Evolutionary conservation across 2,113 vertebrate species (phyloP).

Genomic region (Hyperopisus bebe): DNA sequence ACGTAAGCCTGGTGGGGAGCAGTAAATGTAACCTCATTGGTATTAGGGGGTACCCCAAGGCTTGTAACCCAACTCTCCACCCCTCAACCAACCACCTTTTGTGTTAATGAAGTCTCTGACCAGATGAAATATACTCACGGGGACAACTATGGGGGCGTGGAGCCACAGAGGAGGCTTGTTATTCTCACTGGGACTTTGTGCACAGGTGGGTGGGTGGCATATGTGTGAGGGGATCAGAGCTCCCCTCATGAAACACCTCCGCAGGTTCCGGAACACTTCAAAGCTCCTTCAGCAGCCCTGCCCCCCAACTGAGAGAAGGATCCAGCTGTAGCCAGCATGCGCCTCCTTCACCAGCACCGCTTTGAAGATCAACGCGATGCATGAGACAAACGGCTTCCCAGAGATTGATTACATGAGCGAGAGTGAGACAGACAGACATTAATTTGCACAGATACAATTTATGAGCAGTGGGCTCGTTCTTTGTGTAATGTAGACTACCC

Average conservation of each 20-base stretch:
- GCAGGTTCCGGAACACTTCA: slow-evolving; percentile 8
- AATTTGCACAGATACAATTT: background rate
- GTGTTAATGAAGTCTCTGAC: slow-evolving; percentile 27
- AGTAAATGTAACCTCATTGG: slow-evolving; percentile 21
- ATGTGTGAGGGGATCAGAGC: background rate
- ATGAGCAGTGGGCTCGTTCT: background rate
- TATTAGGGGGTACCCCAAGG: slow-evolving; percentile 8
- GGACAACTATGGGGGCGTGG: background rate
- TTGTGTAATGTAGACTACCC: slow-evolving; percentile 5
- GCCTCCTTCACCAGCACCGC: background rate
- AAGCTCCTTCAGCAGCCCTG: slow-evolving; percentile 17
- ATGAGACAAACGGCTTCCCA: background rate
- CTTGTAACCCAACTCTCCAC: background rate
- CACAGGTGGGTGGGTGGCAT: slow-evolving; percentile 14
- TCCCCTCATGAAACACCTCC: slow-evolving; percentile 19
- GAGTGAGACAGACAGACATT: background rate
- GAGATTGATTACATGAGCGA: slow-evolving; percentile 7
- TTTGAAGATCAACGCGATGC: background rate
- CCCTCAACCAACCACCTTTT: background rate
- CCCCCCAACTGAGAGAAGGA: slow-evolving; percentile 1
- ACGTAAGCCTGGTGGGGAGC: slow-evolving; percentile 42
- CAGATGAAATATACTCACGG: slow-evolving; percentile 34
- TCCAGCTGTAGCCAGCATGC: slow-evolving; percentile 18
- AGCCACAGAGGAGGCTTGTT: slow-evolving; percentile 18
- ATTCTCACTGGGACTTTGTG: background rate